Percentiles rank a stretch among this genome's conserved stretches.
phyloP scores from a whole-genome alignment of 1,140 invertebrate species.

The Drosophila nigromelanica region DNA sequence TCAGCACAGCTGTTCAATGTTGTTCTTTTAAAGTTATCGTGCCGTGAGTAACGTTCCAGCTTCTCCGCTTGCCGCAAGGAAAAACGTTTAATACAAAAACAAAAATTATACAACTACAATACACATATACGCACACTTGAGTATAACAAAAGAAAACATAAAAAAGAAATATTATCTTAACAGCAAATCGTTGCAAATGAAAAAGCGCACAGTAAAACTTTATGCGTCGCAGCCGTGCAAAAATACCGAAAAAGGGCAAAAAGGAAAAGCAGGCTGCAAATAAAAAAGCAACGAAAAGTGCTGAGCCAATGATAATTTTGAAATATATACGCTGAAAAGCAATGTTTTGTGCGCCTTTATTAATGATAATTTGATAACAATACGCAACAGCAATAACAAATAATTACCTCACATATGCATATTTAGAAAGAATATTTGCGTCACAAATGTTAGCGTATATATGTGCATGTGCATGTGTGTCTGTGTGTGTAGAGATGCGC shows the following conservation, averaged over 20 bases:
- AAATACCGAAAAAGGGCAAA: conserved; percentile 34
- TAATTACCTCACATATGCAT: conserved; percentile 3
- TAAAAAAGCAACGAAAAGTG: conserved; percentile 28
- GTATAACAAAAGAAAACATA: conserved; percentile 8
- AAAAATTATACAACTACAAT: conserved; percentile 12
- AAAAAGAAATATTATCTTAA: neutral
- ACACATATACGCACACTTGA: neutral
- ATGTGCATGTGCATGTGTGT: conserved; percentile 8
- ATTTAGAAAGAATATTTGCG: conserved; percentile 1
- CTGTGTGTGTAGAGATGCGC: conserved; percentile 60
- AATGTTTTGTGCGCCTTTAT: conserved; percentile 28
- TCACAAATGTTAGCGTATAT: conserved; percentile 22
- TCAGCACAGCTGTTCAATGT: conserved; percentile 60
- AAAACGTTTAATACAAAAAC: conserved; percentile 58
- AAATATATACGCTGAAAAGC: conserved; percentile 36
- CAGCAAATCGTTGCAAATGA: neutral
- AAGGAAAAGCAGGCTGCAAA: conserved; percentile 16
- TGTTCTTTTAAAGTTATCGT: conserved; percentile 53
- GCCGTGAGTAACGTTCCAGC: conserved; percentile 28
- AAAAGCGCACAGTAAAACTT: conserved; percentile 19
- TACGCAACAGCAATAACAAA: conserved; percentile 30
- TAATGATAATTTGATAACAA: conserved; percentile 76
- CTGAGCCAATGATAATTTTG: conserved; percentile 28
- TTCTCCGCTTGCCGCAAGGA: conserved; percentile 19
- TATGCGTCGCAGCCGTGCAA: conserved; percentile 40